Conservation (phyloP, 2,113 vertebrate genomes). For the Solea solea region DNA sequence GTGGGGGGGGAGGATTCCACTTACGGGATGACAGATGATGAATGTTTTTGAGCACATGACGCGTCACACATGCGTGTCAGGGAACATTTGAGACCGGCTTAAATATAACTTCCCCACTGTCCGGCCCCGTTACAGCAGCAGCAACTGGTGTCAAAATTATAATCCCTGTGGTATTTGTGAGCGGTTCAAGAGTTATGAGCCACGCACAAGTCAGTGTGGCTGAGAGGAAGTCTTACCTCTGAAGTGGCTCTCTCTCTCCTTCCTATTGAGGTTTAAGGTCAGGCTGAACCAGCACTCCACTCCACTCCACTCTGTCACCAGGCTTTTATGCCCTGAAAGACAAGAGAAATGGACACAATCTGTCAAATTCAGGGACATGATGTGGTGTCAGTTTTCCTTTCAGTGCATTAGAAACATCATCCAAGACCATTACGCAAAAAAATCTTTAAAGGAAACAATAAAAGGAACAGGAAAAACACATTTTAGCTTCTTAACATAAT, state of each 20-base stretch:
- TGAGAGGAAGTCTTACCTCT: conserved; percentile 70
- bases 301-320: conserved; percentile 17
- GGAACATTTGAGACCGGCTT: conserved; percentile 22
- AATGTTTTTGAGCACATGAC: conserved; percentile 16
- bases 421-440: conserved; percentile 21
- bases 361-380: conserved; percentile 1
- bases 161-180: not conserved
- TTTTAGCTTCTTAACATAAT: no score
- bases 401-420: not conserved
- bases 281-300: conserved; percentile 36
- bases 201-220: conserved; percentile 20
- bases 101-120: conserved; percentile 16
- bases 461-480: no score
- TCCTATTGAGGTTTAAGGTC: conserved; percentile 64
- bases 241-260: conserved; percentile 57
- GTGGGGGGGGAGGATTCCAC: not conserved
- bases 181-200: conserved; percentile 17
- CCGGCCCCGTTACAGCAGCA: not conserved
- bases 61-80: conserved; percentile 13
- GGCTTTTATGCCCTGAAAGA: conserved; percentile 47
- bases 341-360: not conserved
- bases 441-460: conserved; percentile 5
- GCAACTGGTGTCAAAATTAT: conserved; percentile 18
- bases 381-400: conserved; percentile 9
- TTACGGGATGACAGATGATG: not conserved